phyloP scores from a whole-genome alignment of 2,888 invertebrate species.

The Drosophila longiperda region DNA sequence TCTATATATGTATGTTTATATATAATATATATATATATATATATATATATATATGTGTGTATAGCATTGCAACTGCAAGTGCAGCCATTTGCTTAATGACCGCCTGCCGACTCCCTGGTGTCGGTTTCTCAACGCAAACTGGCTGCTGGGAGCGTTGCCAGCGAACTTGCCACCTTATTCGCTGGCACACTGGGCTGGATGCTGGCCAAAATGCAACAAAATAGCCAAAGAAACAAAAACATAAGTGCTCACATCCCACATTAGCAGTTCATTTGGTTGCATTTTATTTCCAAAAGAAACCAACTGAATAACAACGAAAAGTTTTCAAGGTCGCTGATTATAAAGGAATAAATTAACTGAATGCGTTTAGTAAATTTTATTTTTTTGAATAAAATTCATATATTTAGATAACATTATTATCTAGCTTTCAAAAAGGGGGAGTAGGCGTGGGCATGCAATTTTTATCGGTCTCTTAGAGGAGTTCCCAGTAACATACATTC shows the following conservation, averaged over 20 bases:
- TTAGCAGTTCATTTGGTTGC: constrained; percentile 26
- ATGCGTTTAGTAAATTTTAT: no score
- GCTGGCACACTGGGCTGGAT: constrained; percentile 56
- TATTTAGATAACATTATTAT: no score
- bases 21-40: constrained; percentile 16
- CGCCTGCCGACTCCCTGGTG: constrained; percentile 62
- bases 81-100: constrained; percentile 80
- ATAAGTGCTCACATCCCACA: constrained; percentile 3
- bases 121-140: constrained; percentile 46
- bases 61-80: constrained; percentile 65
- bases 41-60: constrained; percentile 19
- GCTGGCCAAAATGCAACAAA: constrained; percentile 45
- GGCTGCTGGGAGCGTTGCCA: constrained; percentile 46
- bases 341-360: background rate
- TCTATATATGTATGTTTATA: background rate
- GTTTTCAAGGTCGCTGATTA: background rate
- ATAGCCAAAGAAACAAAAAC: background rate
- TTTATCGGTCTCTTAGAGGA: no score
- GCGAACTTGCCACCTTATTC: constrained; percentile 37
- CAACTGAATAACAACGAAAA: background rate
- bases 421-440: no score
- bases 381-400: no score
- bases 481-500: no score
- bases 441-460: no score
- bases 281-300: background rate